Evolutionary conservation across 2,888 invertebrate genomes (phyloP).

Genomic region (Melanostoma scalare): DNA sequence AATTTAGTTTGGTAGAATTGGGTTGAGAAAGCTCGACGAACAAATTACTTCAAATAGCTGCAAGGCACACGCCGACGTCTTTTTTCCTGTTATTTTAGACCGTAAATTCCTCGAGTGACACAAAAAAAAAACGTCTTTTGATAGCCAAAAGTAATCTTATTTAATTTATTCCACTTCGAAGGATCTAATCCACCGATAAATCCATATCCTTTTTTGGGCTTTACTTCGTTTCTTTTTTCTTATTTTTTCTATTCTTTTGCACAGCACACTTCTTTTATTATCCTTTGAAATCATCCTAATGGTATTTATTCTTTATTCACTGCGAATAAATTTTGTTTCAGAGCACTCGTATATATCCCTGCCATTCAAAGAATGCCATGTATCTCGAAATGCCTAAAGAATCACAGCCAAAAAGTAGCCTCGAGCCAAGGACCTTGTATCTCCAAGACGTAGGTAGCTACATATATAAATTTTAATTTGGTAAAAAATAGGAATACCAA

Average conservation of each 20-base stretch:
- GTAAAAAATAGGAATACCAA: slow-evolving; percentile 35
- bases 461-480: slow-evolving; percentile 63
- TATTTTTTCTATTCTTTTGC: background rate
- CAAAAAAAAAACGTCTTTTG: background rate
- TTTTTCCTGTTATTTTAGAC: background rate
- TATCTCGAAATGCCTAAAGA: slow-evolving; percentile 44
- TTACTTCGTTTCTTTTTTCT: slow-evolving; percentile 3
- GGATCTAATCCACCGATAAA: slow-evolving; percentile 57
- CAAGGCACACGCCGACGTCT: too few species aligned
- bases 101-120: background rate
- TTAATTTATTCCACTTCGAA: slow-evolving; percentile 55
- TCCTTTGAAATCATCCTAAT: slow-evolving; percentile 33
- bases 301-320: slow-evolving; percentile 50
- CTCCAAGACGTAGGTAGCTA: slow-evolving; percentile 36
- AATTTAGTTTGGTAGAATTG: too few species aligned
- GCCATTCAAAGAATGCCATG: slow-evolving; percentile 34
- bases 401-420: slow-evolving; percentile 57
- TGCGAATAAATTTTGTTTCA: slow-evolving; percentile 52
- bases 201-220: slow-evolving; percentile 33
- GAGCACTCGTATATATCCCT: slow-evolving; percentile 16
- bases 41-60: too few species aligned
- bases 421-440: slow-evolving; percentile 56
- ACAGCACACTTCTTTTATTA: slow-evolving; percentile 16
- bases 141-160: slow-evolving; percentile 47
- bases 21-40: too few species aligned